Evolutionary conservation across 2,797 vertebrate species (phyloP).

Genomic region (Nannoperca australis): DNA sequence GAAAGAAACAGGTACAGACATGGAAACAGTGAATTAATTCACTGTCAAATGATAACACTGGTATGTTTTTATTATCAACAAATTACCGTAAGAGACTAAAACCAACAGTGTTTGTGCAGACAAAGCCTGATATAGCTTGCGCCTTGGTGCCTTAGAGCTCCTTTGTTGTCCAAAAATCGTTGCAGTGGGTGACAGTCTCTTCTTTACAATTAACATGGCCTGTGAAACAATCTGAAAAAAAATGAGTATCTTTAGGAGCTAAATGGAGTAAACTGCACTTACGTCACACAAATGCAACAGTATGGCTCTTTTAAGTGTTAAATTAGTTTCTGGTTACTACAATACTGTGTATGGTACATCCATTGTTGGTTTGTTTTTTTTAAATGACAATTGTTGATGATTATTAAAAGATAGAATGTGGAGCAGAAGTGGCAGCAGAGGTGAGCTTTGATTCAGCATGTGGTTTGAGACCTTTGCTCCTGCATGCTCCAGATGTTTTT

Average conservation of each 20-base stretch:
- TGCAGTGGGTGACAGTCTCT: background rate
- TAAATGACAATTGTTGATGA: background rate
- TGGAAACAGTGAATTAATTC: slow-evolving; percentile 15
- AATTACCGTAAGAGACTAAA: background rate
- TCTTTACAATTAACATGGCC: background rate
- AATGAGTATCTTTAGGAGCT: background rate
- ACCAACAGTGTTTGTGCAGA: background rate
- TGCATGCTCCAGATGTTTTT: slow-evolving; percentile 39
- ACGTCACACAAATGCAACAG: background rate
- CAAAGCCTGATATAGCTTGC: background rate
- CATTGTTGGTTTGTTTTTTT: background rate
- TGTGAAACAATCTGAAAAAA: no score
- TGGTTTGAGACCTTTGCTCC: slow-evolving; percentile 53
- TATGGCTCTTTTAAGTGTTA: background rate
- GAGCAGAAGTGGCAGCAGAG: slow-evolving; percentile 11
- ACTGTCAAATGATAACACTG: slow-evolving; percentile 1
- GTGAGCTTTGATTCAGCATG: slow-evolving; percentile 52
- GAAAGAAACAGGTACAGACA: background rate
- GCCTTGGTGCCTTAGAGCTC: background rate
- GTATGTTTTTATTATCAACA: background rate
- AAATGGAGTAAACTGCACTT: background rate
- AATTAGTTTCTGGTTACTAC: background rate
- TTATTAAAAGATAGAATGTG: slow-evolving; percentile 11
- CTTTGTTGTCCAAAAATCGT: background rate
- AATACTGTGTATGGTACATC: background rate